A percentile compares a stretch with the other conserved stretches of the same genome.
Conservation (phyloP, 2,888 invertebrate genomes). For the Thecophora atra region DNA sequence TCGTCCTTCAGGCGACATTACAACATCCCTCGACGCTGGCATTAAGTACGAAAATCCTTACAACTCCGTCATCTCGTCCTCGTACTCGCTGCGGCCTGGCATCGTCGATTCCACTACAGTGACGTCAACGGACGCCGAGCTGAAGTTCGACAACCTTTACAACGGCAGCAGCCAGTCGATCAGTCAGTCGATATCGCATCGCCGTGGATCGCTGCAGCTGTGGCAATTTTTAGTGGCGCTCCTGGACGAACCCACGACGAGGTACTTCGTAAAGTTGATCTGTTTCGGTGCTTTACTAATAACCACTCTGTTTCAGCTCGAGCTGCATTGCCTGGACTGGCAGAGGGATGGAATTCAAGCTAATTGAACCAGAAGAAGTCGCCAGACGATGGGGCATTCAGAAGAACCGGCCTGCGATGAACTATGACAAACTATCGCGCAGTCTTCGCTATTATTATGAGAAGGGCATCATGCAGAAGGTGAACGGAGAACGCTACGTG, state of each 20-base stretch:
- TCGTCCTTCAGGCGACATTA: constrained; percentile 52
- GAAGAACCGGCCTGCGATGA: constrained; percentile 97
- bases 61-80: constrained; percentile 61
- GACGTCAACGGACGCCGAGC: constrained; percentile 62
- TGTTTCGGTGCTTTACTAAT: neutral
- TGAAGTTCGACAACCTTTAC: constrained; percentile 62
- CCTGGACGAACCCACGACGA: constrained; percentile 73
- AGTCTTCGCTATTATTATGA: constrained; percentile 97
- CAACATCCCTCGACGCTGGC: constrained; percentile 52
- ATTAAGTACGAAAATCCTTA: constrained; percentile 64
- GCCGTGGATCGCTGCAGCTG: constrained; percentile 88
- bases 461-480: constrained; percentile 99
- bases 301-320: constrained; percentile 66
- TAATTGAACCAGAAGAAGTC: constrained; percentile 96
- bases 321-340: constrained; percentile 96
- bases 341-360: constrained; percentile 92
- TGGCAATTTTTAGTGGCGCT: constrained; percentile 95
- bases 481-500: constrained; percentile 94
- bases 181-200: constrained; percentile 66
- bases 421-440: constrained; percentile 93
- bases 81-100: constrained; percentile 59
- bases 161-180: constrained; percentile 57
- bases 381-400: constrained; percentile 95
- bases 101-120: constrained; percentile 61
- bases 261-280: constrained; percentile 50